Evolutionary conservation across 2,113 vertebrate species (phyloP).

Genomic region (Syngnathus typhle): DNA sequence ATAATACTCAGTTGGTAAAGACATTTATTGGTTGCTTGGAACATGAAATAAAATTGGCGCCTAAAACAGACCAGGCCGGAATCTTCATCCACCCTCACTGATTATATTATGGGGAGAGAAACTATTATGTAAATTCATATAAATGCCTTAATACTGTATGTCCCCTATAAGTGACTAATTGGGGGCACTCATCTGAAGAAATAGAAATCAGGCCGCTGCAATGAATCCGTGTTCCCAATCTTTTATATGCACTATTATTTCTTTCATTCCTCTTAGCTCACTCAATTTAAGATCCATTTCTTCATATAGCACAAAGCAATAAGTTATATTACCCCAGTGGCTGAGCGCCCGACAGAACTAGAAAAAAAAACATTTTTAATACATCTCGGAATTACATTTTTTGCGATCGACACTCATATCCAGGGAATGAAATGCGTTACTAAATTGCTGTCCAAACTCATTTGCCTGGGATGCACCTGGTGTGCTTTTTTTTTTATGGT

Average conservation of each 20-base stretch:
- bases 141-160: too few relatives aligned
- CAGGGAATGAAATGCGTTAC: constrained; percentile 1
- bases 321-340: constrained; percentile 11
- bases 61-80: neutral
- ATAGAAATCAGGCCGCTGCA: neutral
- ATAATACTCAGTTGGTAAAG: neutral
- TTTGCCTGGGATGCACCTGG: neutral
- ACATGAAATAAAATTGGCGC: neutral
- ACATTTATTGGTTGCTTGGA: neutral
- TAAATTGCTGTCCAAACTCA: neutral
- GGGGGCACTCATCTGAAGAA: neutral
- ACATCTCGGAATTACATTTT: neutral
- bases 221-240: neutral
- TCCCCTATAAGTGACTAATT: neutral
- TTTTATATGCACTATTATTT: neutral
- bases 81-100: too few relatives aligned
- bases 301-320: neutral
- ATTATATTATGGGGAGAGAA: too few relatives aligned
- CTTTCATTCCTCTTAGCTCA: neutral
- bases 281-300: neutral
- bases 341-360: neutral
- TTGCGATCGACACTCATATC: neutral
- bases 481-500: neutral
- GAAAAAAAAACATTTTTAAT: neutral
- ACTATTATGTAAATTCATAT: too few relatives aligned